Evolutionary conservation across 2,888 invertebrate species (phyloP), one percentile per base, ranked within the genome.

Genomic region (Strigamia maritima): DNA sequence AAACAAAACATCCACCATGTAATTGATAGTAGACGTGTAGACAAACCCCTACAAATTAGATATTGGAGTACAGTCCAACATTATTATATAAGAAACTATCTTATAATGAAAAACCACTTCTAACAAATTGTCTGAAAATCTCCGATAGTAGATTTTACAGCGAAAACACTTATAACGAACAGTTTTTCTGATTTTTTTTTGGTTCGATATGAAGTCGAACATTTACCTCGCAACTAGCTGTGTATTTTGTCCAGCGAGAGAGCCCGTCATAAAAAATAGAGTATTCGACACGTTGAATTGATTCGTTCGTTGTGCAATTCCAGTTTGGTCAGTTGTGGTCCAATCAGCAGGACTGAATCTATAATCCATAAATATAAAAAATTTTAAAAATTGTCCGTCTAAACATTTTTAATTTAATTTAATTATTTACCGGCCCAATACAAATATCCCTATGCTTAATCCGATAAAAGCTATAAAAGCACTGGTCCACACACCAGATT

Each of bases 1-100:
- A 96, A 88, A 0, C 94, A 94, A 87, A 96, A 96, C 87, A 96
- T 96, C 95, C 95, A 96, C 95, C 86, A 86, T 91, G 95, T 94
- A 49, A 94, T 94, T 2, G 93, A 94, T 12, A 95, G 92, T 90
- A 94, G 92, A 81, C 95, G 89, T 0, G 95, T 94, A 0, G 94
- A 94, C 16, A 94, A 92, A 54, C 95, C 94, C 87, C 94, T 93
- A 86, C 49, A 84, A 78, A 28, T 1, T 35, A 3, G 22, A 22
- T 35, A 38, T 22, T 40, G 2, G 35, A 31, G 31, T 31, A 31
- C 31, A 31, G 3, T 31, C 31, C 2, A 4, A 31, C 31, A 2
- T 31, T 7, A 7, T 31, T 31, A 31, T 31, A n/a, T n/a, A n/a
- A n/a, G n/a, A n/a, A n/a, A n/a, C n/a, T n/a, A n/a, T n/a, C n/a